Conservation (phyloP, 2,113 vertebrate genomes). For the Callospermophilus lateralis region DNA sequence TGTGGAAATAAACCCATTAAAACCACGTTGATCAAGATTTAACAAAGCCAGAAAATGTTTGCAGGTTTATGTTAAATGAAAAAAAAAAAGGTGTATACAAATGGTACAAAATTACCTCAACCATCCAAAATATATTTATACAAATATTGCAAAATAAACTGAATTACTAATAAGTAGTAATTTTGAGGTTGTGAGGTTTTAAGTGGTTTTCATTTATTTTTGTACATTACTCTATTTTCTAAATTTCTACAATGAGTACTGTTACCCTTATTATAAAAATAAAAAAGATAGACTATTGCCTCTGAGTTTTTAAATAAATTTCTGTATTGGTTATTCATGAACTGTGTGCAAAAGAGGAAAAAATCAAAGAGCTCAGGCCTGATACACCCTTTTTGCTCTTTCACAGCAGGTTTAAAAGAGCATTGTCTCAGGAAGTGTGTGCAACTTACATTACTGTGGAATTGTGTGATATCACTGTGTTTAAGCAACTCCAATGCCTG, state of each 20-base stretch:
- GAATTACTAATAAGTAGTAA: neutral
- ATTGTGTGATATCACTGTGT: slow-evolving; percentile 42
- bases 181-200: neutral
- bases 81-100: neutral
- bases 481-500: neutral
- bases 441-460: slow-evolving; percentile 30
- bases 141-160: slow-evolving; percentile 12
- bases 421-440: slow-evolving; percentile 63
- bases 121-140: neutral
- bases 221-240: neutral
- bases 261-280: neutral
- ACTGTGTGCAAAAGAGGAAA: neutral
- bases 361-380: neutral
- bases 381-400: neutral
- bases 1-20: neutral
- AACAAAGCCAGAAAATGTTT: slow-evolving; percentile 18
- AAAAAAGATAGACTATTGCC: neutral
- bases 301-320: slow-evolving; percentile 13
- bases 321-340: neutral
- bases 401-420: neutral
- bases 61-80: neutral
- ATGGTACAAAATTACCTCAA: neutral
- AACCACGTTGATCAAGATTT: neutral
- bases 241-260: neutral
- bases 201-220: slow-evolving; percentile 48